Base-by-base conservation (phyloP, 2,888 invertebrate genomes). In the Tromatobia lineatoria region DNA sequence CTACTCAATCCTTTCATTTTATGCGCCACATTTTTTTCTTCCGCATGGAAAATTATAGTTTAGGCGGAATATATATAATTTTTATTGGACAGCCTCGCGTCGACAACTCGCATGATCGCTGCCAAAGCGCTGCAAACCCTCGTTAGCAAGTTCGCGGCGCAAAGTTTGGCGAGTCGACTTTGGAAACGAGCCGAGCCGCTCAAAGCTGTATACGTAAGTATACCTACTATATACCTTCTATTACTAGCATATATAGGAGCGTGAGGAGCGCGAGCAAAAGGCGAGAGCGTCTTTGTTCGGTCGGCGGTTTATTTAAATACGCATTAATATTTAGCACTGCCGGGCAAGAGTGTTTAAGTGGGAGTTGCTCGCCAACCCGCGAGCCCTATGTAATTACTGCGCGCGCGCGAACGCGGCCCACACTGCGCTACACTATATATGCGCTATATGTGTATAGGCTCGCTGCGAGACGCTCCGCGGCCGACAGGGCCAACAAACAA, bases 261-360 rank as follows among this genome's bases (percentile, higher is more conserved):
- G n/a, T 23, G 61, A 71, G 75, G 82, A 75, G 74, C 74, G 50
- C 70, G 47, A 57, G 74, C 57, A 50, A 74, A 6, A 13, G 70
- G 82, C 70, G 82, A 86, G 82, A 85, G 74, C 83, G 75, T 88
- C 87, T 90, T 88, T 89, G 88, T 90, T 88, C 88, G 82, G 83
- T 88, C 85, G 86, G 83, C 85, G 86, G 85, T 91, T 91, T 91
- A 92, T 92, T 92, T 91, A 91, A 92, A 92, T 92, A 88, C 88
- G 86, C 91, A 92, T 92, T 92, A 92, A 91, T 92, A 92, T 92
- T 92, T 92, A 92, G 91, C 92, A 90, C 90, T 87, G 82, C 82
- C 85, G 85, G 77, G 78, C 74, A 87, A 87, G 90, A 86, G 89
- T 91, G 90, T 89, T 92, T 91, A 91, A 92, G 91, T 92, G 91